These are phyloP conservation scores for Carcina quercana DNA, from an alignment of 2,888 invertebrate species.

Conservation along the genomic window DNA sequence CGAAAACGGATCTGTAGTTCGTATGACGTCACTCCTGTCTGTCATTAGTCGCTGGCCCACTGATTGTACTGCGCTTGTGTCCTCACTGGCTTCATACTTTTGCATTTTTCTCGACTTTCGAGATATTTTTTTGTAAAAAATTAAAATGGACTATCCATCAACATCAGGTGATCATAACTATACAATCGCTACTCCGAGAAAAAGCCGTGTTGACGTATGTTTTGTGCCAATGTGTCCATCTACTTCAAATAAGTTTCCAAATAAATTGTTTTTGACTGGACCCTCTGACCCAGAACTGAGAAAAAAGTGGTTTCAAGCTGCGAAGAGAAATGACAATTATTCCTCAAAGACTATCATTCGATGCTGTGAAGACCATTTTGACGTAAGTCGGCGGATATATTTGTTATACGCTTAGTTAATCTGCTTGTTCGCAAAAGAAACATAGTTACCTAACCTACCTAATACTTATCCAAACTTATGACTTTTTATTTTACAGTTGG, in stretches of 20 bases:
- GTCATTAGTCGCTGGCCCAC: not conserved
- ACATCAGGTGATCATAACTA: not conserved
- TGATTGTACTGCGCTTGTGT: too few relatives aligned
- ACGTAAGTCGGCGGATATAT: conserved; percentile 4
- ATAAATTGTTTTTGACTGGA: conserved; percentile 4
- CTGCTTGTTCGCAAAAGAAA: too few relatives aligned
- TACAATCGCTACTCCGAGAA: not conserved
- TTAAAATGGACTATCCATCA: too few relatives aligned
- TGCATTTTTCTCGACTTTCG: not conserved
- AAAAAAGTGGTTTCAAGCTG: conserved; percentile 5
- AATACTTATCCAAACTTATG: too few relatives aligned
- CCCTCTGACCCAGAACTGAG: conserved; percentile 4
- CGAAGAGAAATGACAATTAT: conserved; percentile 1
- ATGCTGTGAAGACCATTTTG: conserved; percentile 6
- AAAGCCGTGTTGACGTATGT: not conserved
- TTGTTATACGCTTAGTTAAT: not conserved
- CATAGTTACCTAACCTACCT: too few relatives aligned
- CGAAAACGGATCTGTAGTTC: too few relatives aligned
- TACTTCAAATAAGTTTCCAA: conserved; percentile 2
- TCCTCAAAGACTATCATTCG: conserved; percentile 2
- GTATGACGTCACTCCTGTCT: not conserved
- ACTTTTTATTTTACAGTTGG: too few relatives aligned
- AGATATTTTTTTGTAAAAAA: too few relatives aligned
- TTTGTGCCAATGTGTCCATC: conserved; percentile 1
- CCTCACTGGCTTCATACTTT: not conserved